Evolutionary conservation across 1,140 invertebrate genomes (phyloP), one percentile per base, ranked within the genome.

Genomic region (Octopus sinensis): DNA sequence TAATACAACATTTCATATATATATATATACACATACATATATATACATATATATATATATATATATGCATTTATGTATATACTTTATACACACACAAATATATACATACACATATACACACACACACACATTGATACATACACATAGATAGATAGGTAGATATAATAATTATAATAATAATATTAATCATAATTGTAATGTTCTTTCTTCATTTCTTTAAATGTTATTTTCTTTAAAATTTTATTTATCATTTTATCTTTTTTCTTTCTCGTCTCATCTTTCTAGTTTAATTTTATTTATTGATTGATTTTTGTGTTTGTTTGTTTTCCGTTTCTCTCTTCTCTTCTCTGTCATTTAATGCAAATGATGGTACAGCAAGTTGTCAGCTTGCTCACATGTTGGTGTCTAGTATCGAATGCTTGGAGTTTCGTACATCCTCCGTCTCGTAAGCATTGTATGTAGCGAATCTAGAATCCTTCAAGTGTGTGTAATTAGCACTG

Each of bases 401-500:
- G 30, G 87, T 88, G 71, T 88, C 87, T 9, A 86, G 81, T 9
- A 87, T 83, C 30, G 87, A 88, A 80, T 87, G 84, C 71, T 86
- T 88, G 71, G 87, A 88, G 54, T 84, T 85, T 53, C 83, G 82
- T 7, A 86, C 73, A 62, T 88, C 87, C 10, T 80, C 81, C 73
- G 83, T 76, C 6, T 85, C 84, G 53, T 88, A 88, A 53, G 86
- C 86, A 75, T 88, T 87, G 43, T 87, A 84, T 51, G 87, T 87
- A 30, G 85, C 85, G 78, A 87, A 84, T 43, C 86, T 81, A 54
- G 84, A 85, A 80, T 88, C 86, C 68, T 83, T 83, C n/a, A 88
- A 84, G 79, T 87, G 86, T 17, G 84, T 85, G 56, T 87, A 84
- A 80, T 88, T 88, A 53, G 87, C 84, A 54, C 85, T 85, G 62